Conservation (phyloP, 2,113 vertebrate species). For the Crypturellus undulatus region DNA sequence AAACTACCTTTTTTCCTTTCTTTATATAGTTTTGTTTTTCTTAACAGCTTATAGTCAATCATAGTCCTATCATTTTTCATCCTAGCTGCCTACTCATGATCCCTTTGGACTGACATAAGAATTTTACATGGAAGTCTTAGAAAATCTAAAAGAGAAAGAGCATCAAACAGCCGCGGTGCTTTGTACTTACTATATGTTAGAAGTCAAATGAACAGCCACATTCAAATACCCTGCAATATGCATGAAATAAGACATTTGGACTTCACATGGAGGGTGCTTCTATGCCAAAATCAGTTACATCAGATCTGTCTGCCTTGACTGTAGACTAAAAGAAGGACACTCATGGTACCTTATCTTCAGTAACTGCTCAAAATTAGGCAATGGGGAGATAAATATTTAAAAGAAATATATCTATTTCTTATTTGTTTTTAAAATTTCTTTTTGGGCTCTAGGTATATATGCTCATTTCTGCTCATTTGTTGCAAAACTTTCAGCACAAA, state of each 20-base stretch:
- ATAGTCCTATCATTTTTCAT: not conserved
- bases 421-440: not conserved
- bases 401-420: not conserved
- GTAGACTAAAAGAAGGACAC: not conserved
- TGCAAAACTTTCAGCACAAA: not conserved
- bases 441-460: not conserved
- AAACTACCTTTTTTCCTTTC: not conserved
- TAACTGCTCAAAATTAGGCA: not conserved
- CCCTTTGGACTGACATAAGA: not conserved
- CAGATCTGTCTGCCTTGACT: not conserved
- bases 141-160: not conserved
- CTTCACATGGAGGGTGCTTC: not conserved
- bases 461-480: not conserved
- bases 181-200: not conserved
- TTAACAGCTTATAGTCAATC: not conserved
- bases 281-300: not conserved
- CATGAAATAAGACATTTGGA: conserved; percentile 42
- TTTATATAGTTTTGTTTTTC: not conserved
- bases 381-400: not conserved
- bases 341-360: not conserved
- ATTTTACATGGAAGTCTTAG: not conserved
- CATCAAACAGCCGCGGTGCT: not conserved
- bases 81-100: not conserved
- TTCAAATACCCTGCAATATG: not conserved
- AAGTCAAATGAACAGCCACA: not conserved